Evolutionary conservation across 2,797 vertebrate species (phyloP), one percentile per base, ranked within the genome.

Genomic region (Phoxinus dragarum): DNA sequence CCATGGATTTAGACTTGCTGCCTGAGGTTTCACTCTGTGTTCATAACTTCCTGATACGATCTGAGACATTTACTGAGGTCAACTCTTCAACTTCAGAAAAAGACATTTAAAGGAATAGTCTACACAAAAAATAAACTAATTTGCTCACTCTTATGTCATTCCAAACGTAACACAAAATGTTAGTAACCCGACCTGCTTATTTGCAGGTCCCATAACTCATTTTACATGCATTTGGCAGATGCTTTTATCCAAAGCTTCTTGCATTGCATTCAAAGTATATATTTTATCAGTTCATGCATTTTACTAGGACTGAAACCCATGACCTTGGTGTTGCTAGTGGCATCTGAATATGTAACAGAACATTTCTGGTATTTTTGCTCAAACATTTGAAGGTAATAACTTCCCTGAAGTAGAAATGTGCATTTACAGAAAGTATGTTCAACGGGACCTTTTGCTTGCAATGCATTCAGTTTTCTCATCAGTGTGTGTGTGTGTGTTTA

Each of bases 11-110:
- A 75, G 34, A 68, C 17, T 31, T n/a, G 81, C 71, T 69, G 17
- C 31, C 40, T 80, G 54, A 79, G 36, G 61, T 74, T 67, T 84
- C 42, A 56, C n/a, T 8, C 64, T 72, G 47, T 52, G 80, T 49
- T 80, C 14, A 73, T 9, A 52, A 11, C 44, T 80, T 73, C 1
- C 59, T 38, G 14, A 34, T 77, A 23, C 68, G 66, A 71, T 38
- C 64, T 38, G n/a, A 38, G 40, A 68, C 49, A 59, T 78, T 6
- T 27, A 47, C 27, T n/a, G 27, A 36, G 40, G 72, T 64, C 44
- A 83, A 16, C 17, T 31, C 17, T 61, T 72, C 6, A 34, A 34
- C 64, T 66, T 66, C 6, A 66, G 31, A 73, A 74, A 52, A 11
- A 21, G 3, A 76, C n/a, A 38, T 76, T 76, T 56, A 38, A 38